Conservation (phyloP, 2,113 vertebrate genomes). For the Acanthisitta chloris region DNA sequence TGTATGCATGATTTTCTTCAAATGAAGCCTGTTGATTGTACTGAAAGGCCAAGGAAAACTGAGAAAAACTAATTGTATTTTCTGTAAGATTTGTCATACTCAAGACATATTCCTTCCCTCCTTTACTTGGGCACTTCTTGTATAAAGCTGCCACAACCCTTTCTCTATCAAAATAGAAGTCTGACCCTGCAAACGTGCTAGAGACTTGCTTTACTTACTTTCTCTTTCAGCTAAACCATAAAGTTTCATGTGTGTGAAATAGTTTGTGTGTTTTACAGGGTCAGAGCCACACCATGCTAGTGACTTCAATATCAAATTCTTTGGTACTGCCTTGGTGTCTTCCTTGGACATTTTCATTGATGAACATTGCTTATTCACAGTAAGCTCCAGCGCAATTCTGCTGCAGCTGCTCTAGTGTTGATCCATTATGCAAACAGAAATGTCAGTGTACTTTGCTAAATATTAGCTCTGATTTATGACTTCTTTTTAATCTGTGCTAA, state of each 20-base stretch:
- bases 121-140: neutral
- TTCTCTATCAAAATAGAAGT: neutral
- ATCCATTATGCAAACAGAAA: neutral
- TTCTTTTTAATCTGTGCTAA: conserved; percentile 13
- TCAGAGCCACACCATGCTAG: neutral
- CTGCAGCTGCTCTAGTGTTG: neutral
- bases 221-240: neutral
- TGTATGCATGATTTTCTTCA: neutral
- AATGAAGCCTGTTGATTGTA: neutral
- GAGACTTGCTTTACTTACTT: neutral
- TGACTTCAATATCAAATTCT: neutral
- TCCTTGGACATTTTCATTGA: neutral
- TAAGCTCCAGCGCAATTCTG: neutral
- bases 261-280: neutral
- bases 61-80: neutral
- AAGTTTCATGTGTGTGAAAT: neutral
- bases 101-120: neutral
- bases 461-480: neutral
- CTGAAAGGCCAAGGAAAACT: neutral
- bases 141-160: neutral
- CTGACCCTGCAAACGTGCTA: neutral
- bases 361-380: neutral
- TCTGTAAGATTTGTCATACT: neutral
- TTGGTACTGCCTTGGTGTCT: neutral
- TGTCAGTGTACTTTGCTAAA: neutral